Conservation (phyloP, 2,113 vertebrate genomes). For the Hyperopisus bebe region DNA sequence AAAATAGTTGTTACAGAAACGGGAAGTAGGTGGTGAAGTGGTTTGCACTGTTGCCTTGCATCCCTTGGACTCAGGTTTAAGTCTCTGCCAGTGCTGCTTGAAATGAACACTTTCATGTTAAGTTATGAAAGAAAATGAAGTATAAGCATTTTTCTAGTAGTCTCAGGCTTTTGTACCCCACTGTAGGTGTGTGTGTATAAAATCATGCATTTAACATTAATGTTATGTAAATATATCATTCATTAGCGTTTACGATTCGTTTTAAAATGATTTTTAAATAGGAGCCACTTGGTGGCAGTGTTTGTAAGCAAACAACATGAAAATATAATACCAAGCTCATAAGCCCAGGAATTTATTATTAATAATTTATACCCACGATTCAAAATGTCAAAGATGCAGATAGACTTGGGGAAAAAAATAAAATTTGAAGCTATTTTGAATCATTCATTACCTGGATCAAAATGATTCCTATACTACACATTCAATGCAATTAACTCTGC, state of each 20-base stretch:
- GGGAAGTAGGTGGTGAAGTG: too few relatives aligned
- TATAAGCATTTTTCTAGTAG: not conserved
- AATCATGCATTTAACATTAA: not conserved
- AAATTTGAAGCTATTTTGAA: not conserved
- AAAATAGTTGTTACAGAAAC: too few relatives aligned
- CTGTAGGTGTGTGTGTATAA: not conserved
- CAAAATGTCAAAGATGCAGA: too few relatives aligned
- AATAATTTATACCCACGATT: not conserved
- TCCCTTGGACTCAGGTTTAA: too few relatives aligned
- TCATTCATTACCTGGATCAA: not conserved
- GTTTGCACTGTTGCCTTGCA: too few relatives aligned
- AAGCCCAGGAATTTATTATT: not conserved
- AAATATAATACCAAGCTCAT: not conserved
- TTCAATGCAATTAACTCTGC: not conserved
- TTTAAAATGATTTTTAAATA: not conserved
- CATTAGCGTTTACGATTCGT: not conserved
- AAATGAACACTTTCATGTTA: not conserved
- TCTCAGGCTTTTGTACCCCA: not conserved
- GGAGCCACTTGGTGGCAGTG: not conserved
- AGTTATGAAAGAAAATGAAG: not conserved
- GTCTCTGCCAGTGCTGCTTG: not conserved
- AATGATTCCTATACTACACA: not conserved
- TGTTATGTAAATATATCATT: not conserved
- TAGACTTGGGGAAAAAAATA: not conserved
- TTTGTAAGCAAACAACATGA: not conserved